Percentiles rank a stretch among this genome's conserved stretches.
Evolutionary conservation across 2,797 vertebrate species (phyloP).

Genomic region (Carcharodon carcharias): DNA sequence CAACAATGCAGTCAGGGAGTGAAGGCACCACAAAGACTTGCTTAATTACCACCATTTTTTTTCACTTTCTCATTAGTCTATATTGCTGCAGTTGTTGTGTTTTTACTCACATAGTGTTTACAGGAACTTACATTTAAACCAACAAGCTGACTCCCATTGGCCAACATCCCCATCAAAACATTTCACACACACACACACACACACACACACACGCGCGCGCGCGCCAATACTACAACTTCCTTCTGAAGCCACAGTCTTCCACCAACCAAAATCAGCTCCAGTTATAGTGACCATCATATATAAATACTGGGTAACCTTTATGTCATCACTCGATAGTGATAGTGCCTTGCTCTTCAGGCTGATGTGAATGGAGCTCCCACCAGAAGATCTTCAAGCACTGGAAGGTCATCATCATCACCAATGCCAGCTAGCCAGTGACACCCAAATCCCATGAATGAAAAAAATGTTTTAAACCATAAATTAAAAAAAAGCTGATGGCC

Average conservation of each 20-base stretch:
- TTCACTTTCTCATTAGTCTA: not conserved
- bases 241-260: not conserved
- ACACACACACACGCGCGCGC: too few relatives aligned
- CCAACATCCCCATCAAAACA: not conserved
- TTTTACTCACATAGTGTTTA: not conserved
- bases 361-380: not conserved
- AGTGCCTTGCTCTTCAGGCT: not conserved
- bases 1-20: too few relatives aligned
- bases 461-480: not conserved
- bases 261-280: not conserved
- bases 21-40: not conserved
- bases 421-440: too few relatives aligned
- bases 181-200: too few relatives aligned
- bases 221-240: not conserved
- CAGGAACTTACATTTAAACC: not conserved
- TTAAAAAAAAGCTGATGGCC: not conserved
- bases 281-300: not conserved
- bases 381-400: not conserved
- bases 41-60: not conserved
- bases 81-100: not conserved
- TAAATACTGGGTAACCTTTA: not conserved
- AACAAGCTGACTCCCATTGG: not conserved
- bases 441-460: too few relatives aligned
- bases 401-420: not conserved
- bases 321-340: not conserved